Base-by-base conservation (phyloP, 2,113 vertebrate genomes). In the Callipepla squamata region DNA sequence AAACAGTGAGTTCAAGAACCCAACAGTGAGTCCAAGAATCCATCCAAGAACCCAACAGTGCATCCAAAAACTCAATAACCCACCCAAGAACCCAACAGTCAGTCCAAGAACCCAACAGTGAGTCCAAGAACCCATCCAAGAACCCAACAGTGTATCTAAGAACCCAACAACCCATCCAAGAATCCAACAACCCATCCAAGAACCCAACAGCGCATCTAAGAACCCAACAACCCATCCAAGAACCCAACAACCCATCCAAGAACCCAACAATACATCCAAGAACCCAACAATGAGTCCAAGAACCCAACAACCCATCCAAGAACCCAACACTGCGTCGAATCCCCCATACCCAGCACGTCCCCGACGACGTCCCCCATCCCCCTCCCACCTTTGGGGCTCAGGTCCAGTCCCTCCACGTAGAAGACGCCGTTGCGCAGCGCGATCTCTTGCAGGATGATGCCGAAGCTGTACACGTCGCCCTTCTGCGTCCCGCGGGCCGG, bases 371-470 rank as follows among this genome's bases (percentile, higher is more conserved):
- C 18, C 47, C 47, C 32, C 3, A 3, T 6, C 28, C 14, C 18
- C 19, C 48, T 1, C 92, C 95, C 53, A 99, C 99, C 98, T 98
- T 99, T 99, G 13, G 99, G 99, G 48, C 98, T 98, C 51, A 98
- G 97, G 4, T 98, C 97, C 21, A 97, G 38, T 3, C 98, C 95
- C 61, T 99, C 98, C 59, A 99, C 93, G 12, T 98, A 98, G 98
- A 99, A 99, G 80, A 98, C 98, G 0, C 99, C 98, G 7, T 95
- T 97, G 28, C 99, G 97, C 66, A 99, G 96, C 11, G 98, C 99
- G 12, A 99, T 97, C 94, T 99, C 99, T 90, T 99, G 99, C 61
- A 99, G 97, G 94, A 99, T 98, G 95, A 99, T 98, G 3, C 98
- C 98, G 5, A 99, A 99, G 93, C 99, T 99, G 97, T 99, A 99